Percentiles rank a stretch among this genome's conserved stretches.
Conservation (phyloP, 2,113 vertebrate genomes). For the Ptyas mucosa region DNA sequence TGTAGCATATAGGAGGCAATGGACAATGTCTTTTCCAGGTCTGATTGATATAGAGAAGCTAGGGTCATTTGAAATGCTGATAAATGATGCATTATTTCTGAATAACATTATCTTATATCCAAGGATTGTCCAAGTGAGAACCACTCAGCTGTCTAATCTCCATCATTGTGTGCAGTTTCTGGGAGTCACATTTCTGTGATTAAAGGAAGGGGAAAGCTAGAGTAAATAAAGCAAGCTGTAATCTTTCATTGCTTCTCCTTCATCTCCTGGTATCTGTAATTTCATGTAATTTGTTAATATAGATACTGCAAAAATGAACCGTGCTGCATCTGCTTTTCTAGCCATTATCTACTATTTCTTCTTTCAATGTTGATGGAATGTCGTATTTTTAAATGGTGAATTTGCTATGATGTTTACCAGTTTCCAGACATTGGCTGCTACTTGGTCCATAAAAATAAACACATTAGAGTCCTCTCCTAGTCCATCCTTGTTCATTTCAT, state of each 20-base stretch:
- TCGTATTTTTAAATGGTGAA: background rate
- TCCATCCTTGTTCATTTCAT: background rate
- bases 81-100: background rate
- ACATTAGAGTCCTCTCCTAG: background rate
- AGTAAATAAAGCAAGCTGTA: background rate
- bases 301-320: background rate
- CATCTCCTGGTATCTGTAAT: background rate
- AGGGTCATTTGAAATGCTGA: background rate
- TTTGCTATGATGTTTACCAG: background rate
- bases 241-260: background rate
- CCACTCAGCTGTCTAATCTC: background rate
- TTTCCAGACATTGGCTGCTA: background rate
- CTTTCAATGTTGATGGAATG: background rate
- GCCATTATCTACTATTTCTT: background rate
- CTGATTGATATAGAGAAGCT: background rate
- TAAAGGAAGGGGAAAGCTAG: background rate
- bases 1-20: background rate
- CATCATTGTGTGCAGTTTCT: background rate
- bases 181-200: background rate
- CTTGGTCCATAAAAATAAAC: background rate
- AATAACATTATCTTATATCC: background rate
- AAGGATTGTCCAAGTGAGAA: background rate
- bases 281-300: background rate
- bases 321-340: background rate
- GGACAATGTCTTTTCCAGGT: background rate